Evolutionary conservation across 2,113 vertebrate genomes (phyloP), one percentile per base, ranked within the genome.

Genomic region (Cololabis saira): DNA sequence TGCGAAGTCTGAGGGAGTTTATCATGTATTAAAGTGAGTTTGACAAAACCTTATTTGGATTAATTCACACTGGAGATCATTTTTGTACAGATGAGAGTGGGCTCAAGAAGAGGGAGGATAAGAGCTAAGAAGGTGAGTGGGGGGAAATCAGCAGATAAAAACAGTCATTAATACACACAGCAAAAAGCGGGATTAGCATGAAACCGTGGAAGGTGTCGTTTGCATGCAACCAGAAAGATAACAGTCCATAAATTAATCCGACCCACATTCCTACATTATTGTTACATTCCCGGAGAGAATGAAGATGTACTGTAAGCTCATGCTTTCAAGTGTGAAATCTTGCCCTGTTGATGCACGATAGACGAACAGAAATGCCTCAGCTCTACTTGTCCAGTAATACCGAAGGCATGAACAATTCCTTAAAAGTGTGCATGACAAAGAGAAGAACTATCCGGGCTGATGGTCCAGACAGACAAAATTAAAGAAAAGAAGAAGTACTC

Each of bases 301-400:
- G 60, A 57, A 15, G 55, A 68, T 53, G 64, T 27, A n/a, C 47
- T 10, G 41, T 47, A 63, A 80, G 80, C 66, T 68, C 59, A 63
- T 37, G 53, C 61, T 81, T 64, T 83, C 41, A 62, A 62, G 67
- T 80, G 55, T 80, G 72, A 83, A 86, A 80, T 82, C 43, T 5
- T 79, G 55, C 54, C 75, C 52, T 58, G 56, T 12, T 64, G 16
- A 53, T n/a, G 69, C 47, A 17, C 62, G 40, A 61, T 19, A 63
- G 44, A 16, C 37, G 74, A 33, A 51, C 45, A 55, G 5, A 27
- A 19, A 74, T 27, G 65, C 33, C 21, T 64, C 53, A 43, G 47
- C 53, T 17, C 63, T 44, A 18, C 11, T 33, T 72, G 1, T 37
- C 51, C 72, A 68, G 49, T 74, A 63, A 71, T 41, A 77, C 61